Evolutionary conservation across 2,113 vertebrate genomes (phyloP), one percentile per base, ranked within the genome.

Genomic region (Semnopithecus entellus): DNA sequence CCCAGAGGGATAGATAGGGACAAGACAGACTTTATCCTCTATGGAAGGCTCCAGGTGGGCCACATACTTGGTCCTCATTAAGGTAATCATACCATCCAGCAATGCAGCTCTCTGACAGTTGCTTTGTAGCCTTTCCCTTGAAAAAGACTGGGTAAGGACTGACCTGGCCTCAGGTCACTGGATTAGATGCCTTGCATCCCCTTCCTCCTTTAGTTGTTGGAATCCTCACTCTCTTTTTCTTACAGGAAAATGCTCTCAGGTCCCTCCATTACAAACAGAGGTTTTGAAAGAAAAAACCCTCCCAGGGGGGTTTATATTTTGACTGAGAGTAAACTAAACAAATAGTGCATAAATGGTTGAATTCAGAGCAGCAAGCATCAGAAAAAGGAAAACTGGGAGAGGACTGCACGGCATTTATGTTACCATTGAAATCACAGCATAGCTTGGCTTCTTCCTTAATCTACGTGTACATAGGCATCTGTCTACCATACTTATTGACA

Each of bases 381-480:
- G 30, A 11, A 38, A 25, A 25, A n/a, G 4, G 14, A 50, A 43
- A 45, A 48, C 0, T 3, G 16, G 23, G 18, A 35, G 35, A 17
- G 20, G 8, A 40, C 38, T 64, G 52, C n/a, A 27, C 30, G 22
- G 10, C 1, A 8, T 68, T 38, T 12, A 35, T 64, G 35, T 0
- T 40, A 35, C 27, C 12, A 50, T 80, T 48, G 55, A 75, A 32
- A n/a, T 43, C 12, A 48, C 23, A n/a, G 13, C 8, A 6, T 0
- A 10, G 22, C 32, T 22, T 48, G 64, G 14, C 8, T 38, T 70
- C 48, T 80, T 73, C 25, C 45, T 40, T 48, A 12, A 43, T 50
- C 27, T 48, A 0, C 14, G 6, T 5, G 11, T 35, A 0, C 5
- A 8, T 7, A 6, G 32, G 4, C 38, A 23, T 85, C 17, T 45